Conservation (phyloP, 2,888 invertebrate genomes). For the Eristalinus sepulchralis region DNA sequence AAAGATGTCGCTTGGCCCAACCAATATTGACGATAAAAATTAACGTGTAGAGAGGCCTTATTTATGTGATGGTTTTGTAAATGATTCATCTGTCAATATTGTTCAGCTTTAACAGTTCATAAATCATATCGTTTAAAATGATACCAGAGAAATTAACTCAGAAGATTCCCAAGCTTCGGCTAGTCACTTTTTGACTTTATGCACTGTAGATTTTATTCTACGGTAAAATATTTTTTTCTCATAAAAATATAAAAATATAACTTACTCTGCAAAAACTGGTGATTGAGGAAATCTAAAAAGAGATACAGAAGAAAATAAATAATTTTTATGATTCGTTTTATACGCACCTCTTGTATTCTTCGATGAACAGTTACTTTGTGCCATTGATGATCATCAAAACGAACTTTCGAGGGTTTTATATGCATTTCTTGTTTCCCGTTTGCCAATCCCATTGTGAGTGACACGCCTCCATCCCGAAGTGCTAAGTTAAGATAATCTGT, state of each 20-base stretch:
- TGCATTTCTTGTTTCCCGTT: conserved; percentile 94
- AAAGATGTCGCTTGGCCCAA: too few relatives aligned
- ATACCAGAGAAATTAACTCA: too few relatives aligned
- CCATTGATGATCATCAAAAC: conserved; percentile 98
- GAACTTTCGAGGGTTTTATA: conserved; percentile 92
- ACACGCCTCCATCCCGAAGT: conserved; percentile 93
- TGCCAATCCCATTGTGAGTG: conserved; percentile 93
- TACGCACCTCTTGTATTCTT: conserved; percentile 88
- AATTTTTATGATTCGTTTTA: neutral
- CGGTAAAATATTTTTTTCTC: neutral
- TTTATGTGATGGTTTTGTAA: too few relatives aligned
- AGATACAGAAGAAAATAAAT: conserved; percentile 80
- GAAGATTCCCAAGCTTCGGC: too few relatives aligned
- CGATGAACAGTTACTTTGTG: conserved; percentile 95
- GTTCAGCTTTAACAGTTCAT: too few relatives aligned
- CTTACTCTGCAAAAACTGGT: conserved; percentile 94
- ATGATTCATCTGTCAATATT: too few relatives aligned
- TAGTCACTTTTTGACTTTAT: too few relatives aligned
- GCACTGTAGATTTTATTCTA: neutral
- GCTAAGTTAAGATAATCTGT: conserved; percentile 95
- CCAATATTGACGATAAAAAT: too few relatives aligned
- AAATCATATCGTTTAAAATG: too few relatives aligned
- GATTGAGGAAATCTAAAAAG: conserved; percentile 88
- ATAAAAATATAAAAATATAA: too few relatives aligned
- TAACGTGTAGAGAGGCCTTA: too few relatives aligned